phyloP scores from a whole-genome alignment of 2,888 invertebrate genomes.

The Epiblema foenella region DNA sequence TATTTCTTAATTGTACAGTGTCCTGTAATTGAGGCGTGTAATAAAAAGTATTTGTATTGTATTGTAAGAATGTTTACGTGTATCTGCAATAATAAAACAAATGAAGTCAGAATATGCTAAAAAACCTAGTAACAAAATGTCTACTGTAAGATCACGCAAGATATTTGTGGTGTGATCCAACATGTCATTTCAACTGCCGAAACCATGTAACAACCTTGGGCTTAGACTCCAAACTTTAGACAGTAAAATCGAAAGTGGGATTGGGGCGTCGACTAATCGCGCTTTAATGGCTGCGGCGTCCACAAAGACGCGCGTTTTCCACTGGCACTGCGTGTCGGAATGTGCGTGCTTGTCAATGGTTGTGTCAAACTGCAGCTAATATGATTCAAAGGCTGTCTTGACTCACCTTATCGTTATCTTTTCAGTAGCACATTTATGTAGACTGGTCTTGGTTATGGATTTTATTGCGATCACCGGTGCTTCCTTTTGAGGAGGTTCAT shows the following conservation, averaged over 20 bases:
- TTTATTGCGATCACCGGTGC: too few relatives aligned
- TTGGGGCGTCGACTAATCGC: slow-evolving; percentile 66
- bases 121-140: neutral
- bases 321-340: slow-evolving; percentile 52
- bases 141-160: neutral
- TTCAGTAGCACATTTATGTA: too few relatives aligned
- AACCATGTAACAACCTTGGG: slow-evolving; percentile 1
- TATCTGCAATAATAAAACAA: too few relatives aligned
- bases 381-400: neutral
- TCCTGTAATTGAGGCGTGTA: too few relatives aligned
- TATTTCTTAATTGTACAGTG: too few relatives aligned
- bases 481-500: too few relatives aligned
- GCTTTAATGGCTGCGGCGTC: slow-evolving; percentile 79
- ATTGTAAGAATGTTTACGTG: too few relatives aligned
- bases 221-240: slow-evolving; percentile 55
- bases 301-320: slow-evolving; percentile 67
- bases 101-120: too few relatives aligned
- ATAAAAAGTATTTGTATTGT: too few relatives aligned
- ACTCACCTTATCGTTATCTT: neutral
- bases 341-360: slow-evolving; percentile 49
- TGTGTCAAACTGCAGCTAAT: slow-evolving; percentile 41
- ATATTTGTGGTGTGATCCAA: too few relatives aligned
- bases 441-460: too few relatives aligned
- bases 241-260: slow-evolving; percentile 82
- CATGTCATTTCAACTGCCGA: too few relatives aligned